phyloP scores from a whole-genome alignment of 2,888 invertebrate species.

The Sinohyriopsis cumingii region DNA sequence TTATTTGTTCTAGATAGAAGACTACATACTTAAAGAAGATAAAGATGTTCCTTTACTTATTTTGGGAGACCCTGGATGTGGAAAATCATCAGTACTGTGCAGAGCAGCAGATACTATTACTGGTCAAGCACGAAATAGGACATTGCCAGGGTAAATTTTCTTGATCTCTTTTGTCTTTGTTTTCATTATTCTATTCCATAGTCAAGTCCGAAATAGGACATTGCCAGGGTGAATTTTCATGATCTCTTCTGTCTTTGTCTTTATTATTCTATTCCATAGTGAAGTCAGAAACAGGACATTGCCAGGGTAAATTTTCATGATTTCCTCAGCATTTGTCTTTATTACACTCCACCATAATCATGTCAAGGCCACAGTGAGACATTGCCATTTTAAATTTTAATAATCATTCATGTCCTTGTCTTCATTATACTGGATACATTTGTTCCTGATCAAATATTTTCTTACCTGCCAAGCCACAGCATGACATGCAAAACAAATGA shows the following conservation, averaged over 20 bases:
- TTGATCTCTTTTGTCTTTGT: not conserved
- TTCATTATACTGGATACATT: not conserved
- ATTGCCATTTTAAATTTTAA: conserved; percentile 31
- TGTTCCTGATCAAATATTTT: too few species aligned
- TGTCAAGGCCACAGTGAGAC: conserved; percentile 33
- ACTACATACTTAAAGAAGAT: conserved; percentile 59
- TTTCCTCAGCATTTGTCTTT: not conserved
- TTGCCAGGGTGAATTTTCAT: conserved; percentile 32
- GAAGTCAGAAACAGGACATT: conserved; percentile 32
- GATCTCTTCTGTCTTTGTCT: not conserved
- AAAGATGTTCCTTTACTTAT: conserved; percentile 66
- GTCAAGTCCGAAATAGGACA: conserved; percentile 28
- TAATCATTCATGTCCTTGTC: not conserved
- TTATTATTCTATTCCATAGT: not conserved
- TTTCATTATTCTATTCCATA: too few species aligned
- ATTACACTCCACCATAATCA: not conserved
- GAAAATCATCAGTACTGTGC: conserved; percentile 68
- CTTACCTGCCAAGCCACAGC: too few species aligned
- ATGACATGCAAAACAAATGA: too few species aligned
- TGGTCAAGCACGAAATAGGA: conserved; percentile 40
- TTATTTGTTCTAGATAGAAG: conserved; percentile 51
- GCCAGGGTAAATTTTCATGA: conserved; percentile 28
- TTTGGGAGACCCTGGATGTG: conserved; percentile 65
- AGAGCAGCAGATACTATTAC: conserved; percentile 55
- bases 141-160: conserved; percentile 45